phyloP scores from a whole-genome alignment of 64 coral and sea anemone genomes.

The Montipora foliosa region DNA sequence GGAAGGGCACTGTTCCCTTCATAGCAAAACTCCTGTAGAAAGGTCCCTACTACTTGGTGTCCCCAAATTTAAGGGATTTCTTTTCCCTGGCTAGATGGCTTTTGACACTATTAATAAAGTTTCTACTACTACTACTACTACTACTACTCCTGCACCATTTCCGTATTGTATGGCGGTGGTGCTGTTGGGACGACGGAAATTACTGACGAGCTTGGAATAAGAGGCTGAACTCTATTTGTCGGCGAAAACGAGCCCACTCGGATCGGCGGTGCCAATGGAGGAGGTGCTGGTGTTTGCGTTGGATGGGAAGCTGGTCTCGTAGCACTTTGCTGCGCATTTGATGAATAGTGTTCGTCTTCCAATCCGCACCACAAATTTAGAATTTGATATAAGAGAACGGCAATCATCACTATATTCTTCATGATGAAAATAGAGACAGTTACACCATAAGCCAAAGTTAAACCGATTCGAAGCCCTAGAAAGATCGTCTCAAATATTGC shows the following conservation, averaged over 20 bases:
- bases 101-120: too few species aligned
- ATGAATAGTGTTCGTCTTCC: not conserved
- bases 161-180: not conserved
- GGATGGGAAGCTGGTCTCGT: not conserved
- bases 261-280: not conserved
- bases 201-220: not conserved
- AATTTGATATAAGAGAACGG: not conserved
- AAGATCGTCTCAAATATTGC: not conserved
- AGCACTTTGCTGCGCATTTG: not conserved
- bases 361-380: not conserved
- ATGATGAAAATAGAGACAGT: conserved; percentile 11
- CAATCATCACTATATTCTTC: conserved; percentile 3
- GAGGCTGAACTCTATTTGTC: not conserved
- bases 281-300: not conserved
- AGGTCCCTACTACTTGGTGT: too few species aligned
- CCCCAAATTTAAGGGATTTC: too few species aligned
- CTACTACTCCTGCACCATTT: not conserved
- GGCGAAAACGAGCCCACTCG: not conserved
- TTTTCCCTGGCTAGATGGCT: too few species aligned
- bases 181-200: not conserved
- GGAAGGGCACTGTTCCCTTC: too few species aligned
- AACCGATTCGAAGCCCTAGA: conserved; percentile 14
- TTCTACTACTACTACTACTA: too few species aligned
- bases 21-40: too few species aligned
- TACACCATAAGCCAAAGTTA: not conserved